A percentile compares a stretch with the other conserved stretches of the same genome.
phyloP scores from a whole-genome alignment of 2,113 vertebrate genomes.

The Paedocypris sp. region DNA sequence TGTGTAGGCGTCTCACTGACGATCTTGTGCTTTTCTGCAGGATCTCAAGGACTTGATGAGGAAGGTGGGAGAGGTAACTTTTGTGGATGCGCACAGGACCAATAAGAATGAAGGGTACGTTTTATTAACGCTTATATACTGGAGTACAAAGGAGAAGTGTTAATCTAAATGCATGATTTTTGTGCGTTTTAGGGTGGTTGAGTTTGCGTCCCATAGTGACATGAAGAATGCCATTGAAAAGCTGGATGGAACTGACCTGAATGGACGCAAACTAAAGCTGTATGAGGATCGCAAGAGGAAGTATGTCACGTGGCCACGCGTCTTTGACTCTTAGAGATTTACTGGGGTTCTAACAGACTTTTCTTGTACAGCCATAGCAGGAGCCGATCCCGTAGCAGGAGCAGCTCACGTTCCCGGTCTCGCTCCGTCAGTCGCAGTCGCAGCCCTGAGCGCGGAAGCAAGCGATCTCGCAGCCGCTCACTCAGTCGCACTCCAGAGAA shows the following conservation, averaged over 20 bases:
- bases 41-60: conserved; percentile 92
- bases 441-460: conserved; percentile 44
- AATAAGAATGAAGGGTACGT: conserved; percentile 84
- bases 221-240: conserved; percentile 88
- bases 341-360: neutral
- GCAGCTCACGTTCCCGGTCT: conserved; percentile 61
- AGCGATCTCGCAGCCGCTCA: conserved; percentile 53
- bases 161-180: no score
- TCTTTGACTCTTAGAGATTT: neutral
- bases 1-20: neutral
- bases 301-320: conserved; percentile 40
- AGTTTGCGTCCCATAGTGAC: conserved; percentile 82
- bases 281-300: conserved; percentile 78
- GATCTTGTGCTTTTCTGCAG: conserved; percentile 54
- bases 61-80: conserved; percentile 85
- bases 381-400: conserved; percentile 64
- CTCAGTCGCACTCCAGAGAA: conserved; percentile 61
- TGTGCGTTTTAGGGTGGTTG: conserved; percentile 68
- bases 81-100: conserved; percentile 86
- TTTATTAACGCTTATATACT: no score
- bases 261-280: conserved; percentile 80
- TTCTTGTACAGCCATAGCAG: conserved; percentile 45
- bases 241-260: conserved; percentile 79
- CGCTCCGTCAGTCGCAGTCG: conserved; percentile 48
- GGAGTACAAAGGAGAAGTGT: no score